phyloP scores from a whole-genome alignment of 2,113 vertebrate species.

The Bufo bufo region DNA sequence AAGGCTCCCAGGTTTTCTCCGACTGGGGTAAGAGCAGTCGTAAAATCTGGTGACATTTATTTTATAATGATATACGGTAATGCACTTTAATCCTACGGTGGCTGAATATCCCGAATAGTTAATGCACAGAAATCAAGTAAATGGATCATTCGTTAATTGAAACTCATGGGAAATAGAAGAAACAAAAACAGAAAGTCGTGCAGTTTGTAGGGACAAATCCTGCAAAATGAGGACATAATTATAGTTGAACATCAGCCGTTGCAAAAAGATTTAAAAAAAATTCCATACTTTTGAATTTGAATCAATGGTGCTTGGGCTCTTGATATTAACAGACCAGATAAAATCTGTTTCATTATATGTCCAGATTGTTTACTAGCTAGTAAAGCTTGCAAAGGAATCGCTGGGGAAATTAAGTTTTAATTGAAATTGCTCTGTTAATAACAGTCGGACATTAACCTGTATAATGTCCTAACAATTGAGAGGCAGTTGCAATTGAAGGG shows the following conservation, averaged over 20 bases:
- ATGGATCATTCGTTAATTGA: conserved; percentile 65
- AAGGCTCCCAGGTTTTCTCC: neutral
- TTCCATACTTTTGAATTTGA: neutral
- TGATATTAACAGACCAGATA: conserved; percentile 34
- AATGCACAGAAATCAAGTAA: conserved; percentile 64
- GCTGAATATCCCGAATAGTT: conserved; percentile 63
- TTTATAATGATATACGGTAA: conserved; percentile 59
- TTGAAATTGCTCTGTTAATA: conserved; percentile 38
- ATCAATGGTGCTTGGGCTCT: conserved; percentile 15
- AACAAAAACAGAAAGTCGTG: conserved; percentile 53
- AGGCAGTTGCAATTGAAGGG: neutral
- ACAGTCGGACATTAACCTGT: conserved; percentile 33
- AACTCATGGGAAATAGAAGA: conserved; percentile 63
- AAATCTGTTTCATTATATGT: conserved; percentile 40
- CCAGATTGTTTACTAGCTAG: conserved; percentile 44
- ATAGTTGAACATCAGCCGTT: conserved; percentile 51
- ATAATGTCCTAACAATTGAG: conserved; percentile 17
- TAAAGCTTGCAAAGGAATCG: conserved; percentile 37
- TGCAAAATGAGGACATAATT: conserved; percentile 61
- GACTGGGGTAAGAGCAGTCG: conserved; percentile 10
- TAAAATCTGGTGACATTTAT: conserved; percentile 20
- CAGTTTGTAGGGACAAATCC: conserved; percentile 46
- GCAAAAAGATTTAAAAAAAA: neutral
- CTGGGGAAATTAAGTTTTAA: conserved; percentile 53
- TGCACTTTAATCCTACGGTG: conserved; percentile 59